Percentiles rank a stretch among this genome's conserved stretches.
phyloP scores from a whole-genome alignment of 2,797 vertebrate genomes.

The Anas capensis region DNA sequence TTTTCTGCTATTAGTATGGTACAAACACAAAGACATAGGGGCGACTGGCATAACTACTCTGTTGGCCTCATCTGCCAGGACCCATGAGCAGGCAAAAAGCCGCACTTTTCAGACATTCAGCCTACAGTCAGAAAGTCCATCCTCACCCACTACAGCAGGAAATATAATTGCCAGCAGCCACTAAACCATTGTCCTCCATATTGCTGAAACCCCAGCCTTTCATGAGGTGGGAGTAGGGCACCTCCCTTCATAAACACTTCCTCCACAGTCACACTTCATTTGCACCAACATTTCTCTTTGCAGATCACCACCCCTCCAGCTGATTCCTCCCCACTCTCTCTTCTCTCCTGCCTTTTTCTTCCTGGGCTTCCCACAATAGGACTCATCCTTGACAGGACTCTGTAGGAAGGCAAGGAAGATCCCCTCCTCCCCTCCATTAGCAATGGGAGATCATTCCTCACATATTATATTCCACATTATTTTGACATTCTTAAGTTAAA shows the following conservation, averaged over 20 bases:
- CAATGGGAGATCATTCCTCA: constrained; percentile 39
- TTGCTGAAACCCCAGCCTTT: not conserved
- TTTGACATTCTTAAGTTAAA: constrained; percentile 72
- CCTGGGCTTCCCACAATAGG: not conserved
- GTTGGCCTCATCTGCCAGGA: not conserved
- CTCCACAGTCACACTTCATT: rapidly evolving
- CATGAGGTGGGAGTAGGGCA: rapidly evolving
- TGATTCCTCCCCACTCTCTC: not conserved
- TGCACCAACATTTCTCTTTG: rapidly evolving
- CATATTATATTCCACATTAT: constrained; percentile 47
- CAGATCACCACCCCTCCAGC: not conserved
- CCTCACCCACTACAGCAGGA: not conserved
- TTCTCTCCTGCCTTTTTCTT: not conserved
- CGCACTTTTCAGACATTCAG: not conserved
- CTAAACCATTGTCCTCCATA: not conserved
- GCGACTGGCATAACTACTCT: rapidly evolving
- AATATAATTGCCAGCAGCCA: not conserved
- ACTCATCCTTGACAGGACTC: not conserved
- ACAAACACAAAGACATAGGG: rapidly evolving
- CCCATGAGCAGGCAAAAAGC: not conserved
- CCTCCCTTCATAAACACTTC: not conserved
- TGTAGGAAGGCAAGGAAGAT: not conserved
- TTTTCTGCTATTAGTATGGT: rapidly evolving
- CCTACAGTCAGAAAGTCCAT: not conserved
- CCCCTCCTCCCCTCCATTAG: not conserved